A percentile compares a stretch with the other conserved stretches of the same genome.
phyloP scores from a whole-genome alignment of 2,888 invertebrate genomes.

The Prenolepis imparis region DNA sequence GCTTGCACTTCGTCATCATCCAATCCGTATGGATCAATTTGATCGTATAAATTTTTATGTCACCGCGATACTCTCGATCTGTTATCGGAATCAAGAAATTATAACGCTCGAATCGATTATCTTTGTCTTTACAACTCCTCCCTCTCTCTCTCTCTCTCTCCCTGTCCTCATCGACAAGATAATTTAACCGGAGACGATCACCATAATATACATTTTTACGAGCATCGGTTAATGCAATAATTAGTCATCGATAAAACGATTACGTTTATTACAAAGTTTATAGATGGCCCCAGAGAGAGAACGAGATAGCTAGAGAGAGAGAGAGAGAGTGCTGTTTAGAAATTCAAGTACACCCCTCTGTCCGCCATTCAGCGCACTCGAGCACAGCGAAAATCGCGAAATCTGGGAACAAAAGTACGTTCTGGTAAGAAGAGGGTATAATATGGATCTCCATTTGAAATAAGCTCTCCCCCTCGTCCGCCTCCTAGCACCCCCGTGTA shows the following conservation, averaged over 20 bases:
- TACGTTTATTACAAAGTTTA: slow-evolving; percentile 69
- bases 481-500: slow-evolving; percentile 81
- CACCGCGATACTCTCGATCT: slow-evolving; percentile 26
- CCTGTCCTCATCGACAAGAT: background rate
- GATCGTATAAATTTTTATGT: slow-evolving; percentile 36
- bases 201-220: slow-evolving; percentile 48
- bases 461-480: slow-evolving; percentile 80
- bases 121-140: background rate
- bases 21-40: slow-evolving; percentile 21
- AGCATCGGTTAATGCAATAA: slow-evolving; percentile 69
- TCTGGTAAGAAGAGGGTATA: slow-evolving; percentile 83
- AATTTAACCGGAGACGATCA: background rate
- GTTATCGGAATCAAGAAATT: slow-evolving; percentile 37
- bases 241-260: slow-evolving; percentile 73
- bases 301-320: background rate
- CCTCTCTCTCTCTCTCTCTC: background rate
- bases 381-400: slow-evolving; percentile 78
- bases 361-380: slow-evolving; percentile 69
- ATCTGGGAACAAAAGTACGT: slow-evolving; percentile 82
- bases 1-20: slow-evolving; percentile 37
- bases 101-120: slow-evolving; percentile 18
- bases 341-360: slow-evolving; percentile 71
- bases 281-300: slow-evolving; percentile 64
- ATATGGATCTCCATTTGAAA: slow-evolving; percentile 86
- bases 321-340: slow-evolving; percentile 69